Conservation (phyloP, 2,113 vertebrate species). For the Gymnarchus niloticus region DNA sequence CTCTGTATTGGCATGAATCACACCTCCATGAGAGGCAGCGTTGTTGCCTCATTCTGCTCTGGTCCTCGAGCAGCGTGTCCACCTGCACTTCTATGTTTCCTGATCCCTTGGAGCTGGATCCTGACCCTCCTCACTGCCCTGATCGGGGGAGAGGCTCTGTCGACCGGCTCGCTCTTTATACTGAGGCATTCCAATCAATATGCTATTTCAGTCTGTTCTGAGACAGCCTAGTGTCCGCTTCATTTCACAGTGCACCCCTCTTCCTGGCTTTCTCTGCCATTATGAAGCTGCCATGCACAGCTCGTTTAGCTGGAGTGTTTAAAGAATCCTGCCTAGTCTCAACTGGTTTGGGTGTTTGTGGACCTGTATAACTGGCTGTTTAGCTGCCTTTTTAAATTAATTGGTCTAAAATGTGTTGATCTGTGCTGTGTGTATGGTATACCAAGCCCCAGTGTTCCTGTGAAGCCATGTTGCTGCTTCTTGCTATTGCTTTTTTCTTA, state of each 20-base stretch:
- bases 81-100: not conserved
- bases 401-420: not conserved
- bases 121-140: not conserved
- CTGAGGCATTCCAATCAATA: not conserved
- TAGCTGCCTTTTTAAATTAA: not conserved
- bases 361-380: not conserved
- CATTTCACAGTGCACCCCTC: not conserved
- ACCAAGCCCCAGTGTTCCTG: not conserved
- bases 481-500: not conserved
- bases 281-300: not conserved
- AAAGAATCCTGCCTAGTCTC: not conserved
- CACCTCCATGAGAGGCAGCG: not conserved
- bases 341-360: not conserved
- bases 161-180: not conserved
- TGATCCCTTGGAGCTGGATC: not conserved
- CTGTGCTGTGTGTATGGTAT: not conserved
- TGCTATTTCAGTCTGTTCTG: not conserved
- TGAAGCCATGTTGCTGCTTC: not conserved
- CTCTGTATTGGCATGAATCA: not conserved
- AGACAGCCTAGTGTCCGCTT: not conserved
- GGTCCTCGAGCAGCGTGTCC: too few species aligned
- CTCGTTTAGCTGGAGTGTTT: not conserved
- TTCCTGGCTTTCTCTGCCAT: not conserved
- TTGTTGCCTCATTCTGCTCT: not conserved
- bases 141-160: not conserved